phyloP scores from a whole-genome alignment of 2,113 vertebrate genomes.

The Tachysurus fulvidraco region DNA sequence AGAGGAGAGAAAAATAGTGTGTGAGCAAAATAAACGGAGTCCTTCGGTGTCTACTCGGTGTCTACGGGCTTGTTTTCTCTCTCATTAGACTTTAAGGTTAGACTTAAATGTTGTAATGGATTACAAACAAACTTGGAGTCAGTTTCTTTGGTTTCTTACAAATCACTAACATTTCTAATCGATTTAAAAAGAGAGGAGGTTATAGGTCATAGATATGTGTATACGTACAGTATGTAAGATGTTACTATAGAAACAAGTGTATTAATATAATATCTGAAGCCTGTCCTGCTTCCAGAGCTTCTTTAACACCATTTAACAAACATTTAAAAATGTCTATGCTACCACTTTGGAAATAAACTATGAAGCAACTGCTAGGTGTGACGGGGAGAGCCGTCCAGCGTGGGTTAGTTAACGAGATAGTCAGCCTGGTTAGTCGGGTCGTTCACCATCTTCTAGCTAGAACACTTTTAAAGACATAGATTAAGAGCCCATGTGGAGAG shows the following conservation, averaged over 20 bases:
- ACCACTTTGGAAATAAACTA: not conserved
- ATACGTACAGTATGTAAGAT: not conserved
- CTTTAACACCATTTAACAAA: not conserved
- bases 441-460: not conserved
- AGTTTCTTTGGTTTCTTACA: too few species aligned
- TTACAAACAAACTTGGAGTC: too few species aligned
- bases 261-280: not conserved
- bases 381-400: not conserved
- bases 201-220: too few species aligned
- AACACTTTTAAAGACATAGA: constrained; percentile 53
- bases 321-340: not conserved
- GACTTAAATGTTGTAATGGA: not conserved
- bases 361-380: not conserved
- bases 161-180: not conserved
- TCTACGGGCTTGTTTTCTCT: not conserved
- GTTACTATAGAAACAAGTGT: not conserved
- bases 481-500: constrained; percentile 46
- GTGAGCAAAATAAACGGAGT: not conserved
- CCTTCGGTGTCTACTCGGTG: not conserved
- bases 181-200: not conserved
- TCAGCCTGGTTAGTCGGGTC: not conserved
- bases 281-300: not conserved
- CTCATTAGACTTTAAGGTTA: not conserved
- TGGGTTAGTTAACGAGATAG: not conserved
- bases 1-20: not conserved